Percentiles rank a stretch among this genome's conserved stretches.
Evolutionary conservation across 2,113 vertebrate species (phyloP).

Genomic region (Chloropsis hardwickii): DNA sequence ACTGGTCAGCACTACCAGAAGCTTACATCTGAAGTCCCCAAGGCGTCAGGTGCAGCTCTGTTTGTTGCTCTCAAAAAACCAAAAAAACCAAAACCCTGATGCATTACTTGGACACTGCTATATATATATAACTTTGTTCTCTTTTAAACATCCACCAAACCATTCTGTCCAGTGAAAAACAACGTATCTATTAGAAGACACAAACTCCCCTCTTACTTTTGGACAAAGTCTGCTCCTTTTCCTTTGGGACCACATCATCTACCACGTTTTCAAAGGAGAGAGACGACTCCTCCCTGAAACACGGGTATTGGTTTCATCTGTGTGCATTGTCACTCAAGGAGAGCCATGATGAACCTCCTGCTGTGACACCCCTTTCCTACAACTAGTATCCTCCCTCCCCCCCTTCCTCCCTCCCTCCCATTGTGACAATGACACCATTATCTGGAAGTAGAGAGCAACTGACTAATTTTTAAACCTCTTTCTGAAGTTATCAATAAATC

Average conservation of each 20-base stretch:
- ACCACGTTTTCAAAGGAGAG: accelerated
- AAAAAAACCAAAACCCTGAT: no score
- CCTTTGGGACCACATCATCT: neutral
- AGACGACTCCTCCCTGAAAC: accelerated
- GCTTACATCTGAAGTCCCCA: neutral
- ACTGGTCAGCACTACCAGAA: neutral
- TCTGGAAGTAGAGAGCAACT: neutral
- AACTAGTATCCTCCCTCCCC: neutral
- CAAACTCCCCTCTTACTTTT: neutral
- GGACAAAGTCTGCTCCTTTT: neutral
- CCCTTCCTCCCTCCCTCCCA: no score
- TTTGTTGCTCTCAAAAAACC: neutral
- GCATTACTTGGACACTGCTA: neutral
- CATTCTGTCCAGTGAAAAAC: neutral
- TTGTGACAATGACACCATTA: neutral
- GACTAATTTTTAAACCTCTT: neutral
- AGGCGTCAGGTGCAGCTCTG: neutral
- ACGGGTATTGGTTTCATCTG: accelerated
- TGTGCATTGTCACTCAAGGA: accelerated
- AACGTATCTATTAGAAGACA: neutral
- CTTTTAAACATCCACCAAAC: neutral
- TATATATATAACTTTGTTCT: neutral
- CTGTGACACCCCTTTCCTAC: neutral
- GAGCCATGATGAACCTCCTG: neutral
- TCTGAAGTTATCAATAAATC: neutral